Evolutionary conservation across 2,888 invertebrate species (phyloP), one percentile per base, ranked within the genome.

Genomic region (Drosophila falleni): DNA sequence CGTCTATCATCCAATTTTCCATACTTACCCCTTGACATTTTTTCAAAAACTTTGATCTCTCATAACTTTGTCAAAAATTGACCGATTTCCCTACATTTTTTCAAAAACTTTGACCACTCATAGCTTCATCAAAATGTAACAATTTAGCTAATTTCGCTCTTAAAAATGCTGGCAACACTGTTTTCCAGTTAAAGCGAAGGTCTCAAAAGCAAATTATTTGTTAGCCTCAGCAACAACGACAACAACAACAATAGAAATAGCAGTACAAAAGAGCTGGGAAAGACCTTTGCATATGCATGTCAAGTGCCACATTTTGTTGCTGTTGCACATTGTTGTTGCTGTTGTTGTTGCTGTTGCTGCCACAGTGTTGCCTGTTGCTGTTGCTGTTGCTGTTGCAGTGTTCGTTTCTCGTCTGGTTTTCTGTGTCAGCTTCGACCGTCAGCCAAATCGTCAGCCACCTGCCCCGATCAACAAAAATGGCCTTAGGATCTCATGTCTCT

Each of bases 271-370:
- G 50, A 42, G 63, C 84, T 87, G 87, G 81, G 84, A 84, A 89
- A 84, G 89, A 87, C 89, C 89, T 84, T 89, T 89, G 87, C 81
- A 89, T 89, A 87, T 84, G 89, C 84, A 83, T 83, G 83, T 83
- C 89, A 89, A 89, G 84, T 77, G 78, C 70, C 68, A 83, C 71
- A 64, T 54, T 64, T 76, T 63, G 51, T 61, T 63, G 80, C 51
- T 71, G 64, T 64, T 74, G 64, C 50, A 35, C 50, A 50, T 33
- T 19, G 49, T 6, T 29, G 29, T 29, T 31, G 31, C 6, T 10
- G 31, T 23, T n/a, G n/a, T n/a, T 23, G 23, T 23, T 23, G 23
- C 4, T 23, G 29, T 29, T 31, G 31, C 6, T 10, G 31, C 31
- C 51, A 23, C 50, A 50, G 13, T 23, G 50, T 42, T 42, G 44